These are phyloP conservation scores for Beris chalybata DNA, from an alignment of 2,888 invertebrate genomes.

Conservation along the genomic window DNA sequence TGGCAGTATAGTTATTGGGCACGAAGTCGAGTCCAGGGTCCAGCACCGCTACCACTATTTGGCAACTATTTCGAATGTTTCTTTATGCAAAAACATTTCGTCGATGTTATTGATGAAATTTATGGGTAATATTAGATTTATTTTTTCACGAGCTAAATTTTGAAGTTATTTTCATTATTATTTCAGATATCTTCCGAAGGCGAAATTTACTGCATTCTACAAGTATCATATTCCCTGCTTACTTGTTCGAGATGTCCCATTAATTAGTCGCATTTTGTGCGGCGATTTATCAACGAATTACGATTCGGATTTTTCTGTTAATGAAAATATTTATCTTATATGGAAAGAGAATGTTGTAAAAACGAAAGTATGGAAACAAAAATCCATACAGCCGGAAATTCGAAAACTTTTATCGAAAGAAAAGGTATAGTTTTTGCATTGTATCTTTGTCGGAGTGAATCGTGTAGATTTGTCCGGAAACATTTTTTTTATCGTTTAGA, in stretches of 20 bases:
- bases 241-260: constrained; percentile 36
- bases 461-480: too few species aligned
- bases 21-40: constrained; percentile 33
- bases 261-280: constrained; percentile 35
- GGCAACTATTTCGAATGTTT: constrained; percentile 38
- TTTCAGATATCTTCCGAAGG: constrained; percentile 35
- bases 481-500: too few species aligned
- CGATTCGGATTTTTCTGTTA: constrained; percentile 28
- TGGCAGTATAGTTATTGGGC: constrained; percentile 38
- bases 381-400: constrained; percentile 31
- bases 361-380: constrained; percentile 21
- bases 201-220: constrained; percentile 38
- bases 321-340: constrained; percentile 34
- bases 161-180: not conserved
- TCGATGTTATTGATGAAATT: constrained; percentile 38
- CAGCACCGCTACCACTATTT: constrained; percentile 38
- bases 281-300: constrained; percentile 34
- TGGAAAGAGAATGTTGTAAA: constrained; percentile 30
- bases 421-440: constrained; percentile 8
- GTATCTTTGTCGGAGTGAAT: not conserved
- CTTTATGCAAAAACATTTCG: constrained; percentile 38
- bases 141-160: not conserved
- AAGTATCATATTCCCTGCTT: constrained; percentile 37
- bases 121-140: constrained; percentile 31
- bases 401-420: constrained; percentile 27